Base-by-base conservation (phyloP, 2,113 vertebrate genomes). In the Sarotherodon lohbergeri region DNA sequence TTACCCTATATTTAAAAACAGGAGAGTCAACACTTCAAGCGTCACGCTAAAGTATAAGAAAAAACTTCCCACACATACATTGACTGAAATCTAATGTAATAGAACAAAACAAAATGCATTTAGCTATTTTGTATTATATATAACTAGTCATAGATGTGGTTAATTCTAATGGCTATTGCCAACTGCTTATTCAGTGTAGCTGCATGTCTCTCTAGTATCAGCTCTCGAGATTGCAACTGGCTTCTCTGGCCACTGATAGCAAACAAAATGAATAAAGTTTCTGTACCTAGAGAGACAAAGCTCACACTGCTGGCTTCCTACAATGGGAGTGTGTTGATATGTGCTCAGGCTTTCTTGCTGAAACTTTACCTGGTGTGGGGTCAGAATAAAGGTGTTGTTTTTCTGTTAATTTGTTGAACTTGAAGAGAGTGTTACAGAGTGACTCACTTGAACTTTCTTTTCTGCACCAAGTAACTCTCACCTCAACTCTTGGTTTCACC, bases 401-500 rank as follows among this genome's bases (percentile, higher is more conserved):
- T 6, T 56, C 54, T 59, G 22, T 48, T 34, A 9, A 46, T 57
- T 81, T 78, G 3, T 41, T 19, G 68, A 17, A 24, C 34, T 80
- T 36, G 24, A 80, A 73, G n/a, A 54, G 13, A 39, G 63, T 2
- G 10, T 3, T 41, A 17, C n/a, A 86, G 55, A 66, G 27, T 56
- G 57, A 81, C 76, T 86, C 6, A 7, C 24, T 39, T 52, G 1
- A 82, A 50, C 56, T 90, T 92, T 81, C 39, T 81, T 86, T 78
- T 73, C 41, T 52, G 24, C 17, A 68, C 4, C n/a, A 56, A 80
- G 48, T 50, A 71, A 32, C 39, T 63, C 29, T 82, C 80, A 29
- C 56, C 39, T 73, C 41, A 36, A 13, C 27, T 81, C 43, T 83
- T 55, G 10, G 56, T 48, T 88, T 90, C 46, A 34, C n/a, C 82